phyloP scores from a whole-genome alignment of 2,888 invertebrate genomes.

The Heteromurus nitidus region DNA sequence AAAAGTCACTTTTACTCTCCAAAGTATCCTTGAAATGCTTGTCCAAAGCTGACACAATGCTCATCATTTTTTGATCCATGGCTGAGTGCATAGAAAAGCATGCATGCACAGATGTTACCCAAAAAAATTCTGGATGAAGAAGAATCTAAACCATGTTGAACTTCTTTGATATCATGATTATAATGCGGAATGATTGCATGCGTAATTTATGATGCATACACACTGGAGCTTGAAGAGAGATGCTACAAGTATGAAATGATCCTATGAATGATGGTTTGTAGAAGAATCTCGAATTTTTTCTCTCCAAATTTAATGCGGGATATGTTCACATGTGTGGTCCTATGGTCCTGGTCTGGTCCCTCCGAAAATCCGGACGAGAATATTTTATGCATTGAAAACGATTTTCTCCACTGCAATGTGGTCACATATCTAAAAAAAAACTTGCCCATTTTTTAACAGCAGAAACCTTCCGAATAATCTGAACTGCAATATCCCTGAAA shows the following conservation, averaged over 20 bases:
- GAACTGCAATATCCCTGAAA: neutral
- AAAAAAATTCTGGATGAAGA: neutral
- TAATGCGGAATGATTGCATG: constrained; percentile 19
- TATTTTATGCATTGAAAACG: constrained; percentile 53
- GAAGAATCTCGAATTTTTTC: constrained; percentile 7
- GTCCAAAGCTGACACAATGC: neutral
- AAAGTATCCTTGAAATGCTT: neutral
- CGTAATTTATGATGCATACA: constrained; percentile 13
- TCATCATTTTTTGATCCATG: neutral
- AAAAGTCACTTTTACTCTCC: neutral
- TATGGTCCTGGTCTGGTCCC: constrained; percentile 1
- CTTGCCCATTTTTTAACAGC: neutral
- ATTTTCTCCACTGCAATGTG: constrained; percentile 28
- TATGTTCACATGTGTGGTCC: neutral
- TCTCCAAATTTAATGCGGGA: neutral
- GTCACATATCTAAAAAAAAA: constrained; percentile 13
- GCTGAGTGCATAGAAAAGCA: neutral
- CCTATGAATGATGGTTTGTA: neutral
- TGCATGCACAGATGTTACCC: neutral
- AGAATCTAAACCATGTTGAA: constrained; percentile 1
- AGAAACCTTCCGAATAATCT: constrained; percentile 17
- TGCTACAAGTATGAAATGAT: neutral
- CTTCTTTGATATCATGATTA: neutral
- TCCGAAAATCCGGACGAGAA: constrained; percentile 21
- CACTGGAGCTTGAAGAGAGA: too few species aligned